phyloP scores from a whole-genome alignment of 2,888 invertebrate genomes.

The Agrochola lychnidis region DNA sequence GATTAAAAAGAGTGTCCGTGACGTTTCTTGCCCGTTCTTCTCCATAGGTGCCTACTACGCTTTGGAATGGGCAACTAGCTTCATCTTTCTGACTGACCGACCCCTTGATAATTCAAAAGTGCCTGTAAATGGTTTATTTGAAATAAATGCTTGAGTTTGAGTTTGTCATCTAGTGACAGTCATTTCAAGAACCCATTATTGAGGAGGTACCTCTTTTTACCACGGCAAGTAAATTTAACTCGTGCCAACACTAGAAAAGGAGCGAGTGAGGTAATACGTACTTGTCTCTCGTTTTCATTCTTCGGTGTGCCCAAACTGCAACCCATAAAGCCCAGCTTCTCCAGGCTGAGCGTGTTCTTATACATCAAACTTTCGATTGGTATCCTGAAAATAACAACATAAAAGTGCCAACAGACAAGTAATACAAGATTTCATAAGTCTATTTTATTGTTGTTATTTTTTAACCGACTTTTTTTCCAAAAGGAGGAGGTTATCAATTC shows the following conservation, averaged over 20 bases:
- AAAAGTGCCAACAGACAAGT: neutral
- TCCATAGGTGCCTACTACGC: too few species aligned
- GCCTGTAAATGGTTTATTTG: too few species aligned
- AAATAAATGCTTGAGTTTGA: too few species aligned
- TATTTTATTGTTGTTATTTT: too few species aligned
- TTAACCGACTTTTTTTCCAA: too few species aligned
- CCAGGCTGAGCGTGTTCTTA: conserved; percentile 73
- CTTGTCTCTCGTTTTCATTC: conserved; percentile 76
- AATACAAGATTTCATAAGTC: neutral
- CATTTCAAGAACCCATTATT: neutral
- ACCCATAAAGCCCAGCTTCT: conserved; percentile 77
- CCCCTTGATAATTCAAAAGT: too few species aligned
- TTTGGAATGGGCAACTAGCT: too few species aligned
- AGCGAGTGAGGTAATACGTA: conserved; percentile 65
- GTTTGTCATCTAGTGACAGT: neutral
- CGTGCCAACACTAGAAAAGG: neutral
- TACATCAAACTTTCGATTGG: conserved; percentile 80
- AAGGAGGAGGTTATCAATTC: too few species aligned
- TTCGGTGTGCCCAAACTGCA: conserved; percentile 76
- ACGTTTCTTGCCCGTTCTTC: too few species aligned
- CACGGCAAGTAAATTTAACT: neutral
- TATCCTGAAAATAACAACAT: conserved; percentile 73
- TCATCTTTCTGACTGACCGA: too few species aligned
- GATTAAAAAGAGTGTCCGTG: too few species aligned
- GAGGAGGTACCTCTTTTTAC: neutral